Evolutionary conservation across 30 jellyfish, hydroid and myxozoan species (phyloP), one percentile per base, ranked within the genome.

Genomic region (Aurelia sp.): DNA sequence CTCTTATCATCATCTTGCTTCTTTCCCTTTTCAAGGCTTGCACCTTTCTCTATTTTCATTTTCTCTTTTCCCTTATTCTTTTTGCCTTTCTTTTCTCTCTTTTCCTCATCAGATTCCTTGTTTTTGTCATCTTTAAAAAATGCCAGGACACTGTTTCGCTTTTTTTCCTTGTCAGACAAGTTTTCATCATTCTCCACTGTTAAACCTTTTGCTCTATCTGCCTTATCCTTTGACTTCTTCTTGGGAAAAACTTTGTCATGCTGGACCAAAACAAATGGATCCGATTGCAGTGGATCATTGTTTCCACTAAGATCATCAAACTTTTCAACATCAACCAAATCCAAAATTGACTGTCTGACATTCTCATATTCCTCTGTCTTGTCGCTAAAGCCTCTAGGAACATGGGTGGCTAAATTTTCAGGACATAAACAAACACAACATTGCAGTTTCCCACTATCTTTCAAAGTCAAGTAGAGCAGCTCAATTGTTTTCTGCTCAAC

Each of bases 141-240:
- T 65, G 90, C 85, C 19, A 74, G 35, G 12, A 67, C 65, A 67
- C 83, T 72, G 67, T 59, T 81, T 59, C 90, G 27, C 52, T 67
- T 66, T 41, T 64, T 81, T 30, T 81, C 90, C 48, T 44, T 44
- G 55, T 44, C 55, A 44, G 81, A 65, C 41, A 20, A 37, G 40
- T 81, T 58, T 27, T 52, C 90, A 44, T 81, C 90, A 66, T n/a
- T 40, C 12, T 81, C 90, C 1, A 66, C 58, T 7, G 75, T 78
- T 19, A 81, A 72, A 13, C 82, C 22, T 31, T 64, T 52, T 17
- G 67, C 40, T 55, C 83, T 47, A 9, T 66, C 55, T 13, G 22
- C 84, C 21, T 66, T 72, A 53, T 66, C 90, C 58, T 81, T 79
- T n/a, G 19, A 41, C 22, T 66, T 67, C 53, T 55, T 81, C 71